Evolutionary conservation across 1,140 invertebrate species (phyloP).

Genomic region (Dryas iulia): DNA sequence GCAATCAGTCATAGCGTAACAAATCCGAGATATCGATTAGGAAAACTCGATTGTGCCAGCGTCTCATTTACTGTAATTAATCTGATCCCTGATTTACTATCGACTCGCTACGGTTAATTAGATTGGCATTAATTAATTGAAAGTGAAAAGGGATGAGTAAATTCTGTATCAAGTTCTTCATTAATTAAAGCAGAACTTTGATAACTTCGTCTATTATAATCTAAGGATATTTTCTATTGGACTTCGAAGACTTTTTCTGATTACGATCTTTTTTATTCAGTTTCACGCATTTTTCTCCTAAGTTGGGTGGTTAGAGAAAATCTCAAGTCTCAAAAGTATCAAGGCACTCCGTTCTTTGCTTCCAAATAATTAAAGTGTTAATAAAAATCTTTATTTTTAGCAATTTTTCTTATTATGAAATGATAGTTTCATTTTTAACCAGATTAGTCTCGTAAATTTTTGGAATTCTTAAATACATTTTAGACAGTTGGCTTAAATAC

Average conservation of each 20-base stretch:
- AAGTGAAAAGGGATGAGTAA: constrained; percentile 30
- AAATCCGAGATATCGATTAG: constrained; percentile 45
- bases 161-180: constrained; percentile 20
- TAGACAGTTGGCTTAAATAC: too few relatives aligned
- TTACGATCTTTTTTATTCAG: background rate
- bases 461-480: too few relatives aligned
- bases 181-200: constrained; percentile 19
- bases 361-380: too few relatives aligned
- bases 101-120: constrained; percentile 32
- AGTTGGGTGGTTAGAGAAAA: too few relatives aligned
- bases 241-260: too few relatives aligned
- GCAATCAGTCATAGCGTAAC: constrained; percentile 19
- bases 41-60: constrained; percentile 35
- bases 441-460: too few relatives aligned
- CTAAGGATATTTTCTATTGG: background rate
- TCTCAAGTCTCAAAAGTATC: too few relatives aligned
- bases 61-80: constrained; percentile 37
- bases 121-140: constrained; percentile 36
- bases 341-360: too few relatives aligned
- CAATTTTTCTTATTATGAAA: too few relatives aligned
- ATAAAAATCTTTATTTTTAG: too few relatives aligned
- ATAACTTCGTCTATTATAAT: background rate
- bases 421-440: too few relatives aligned
- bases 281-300: too few relatives aligned
- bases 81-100: constrained; percentile 35